Percentiles rank a stretch among this genome's conserved stretches.
These are phyloP conservation scores for Palythoa caribaeorum DNA, from an alignment of 92 coral and sea anemone genomes.

Conservation along the genomic window DNA sequence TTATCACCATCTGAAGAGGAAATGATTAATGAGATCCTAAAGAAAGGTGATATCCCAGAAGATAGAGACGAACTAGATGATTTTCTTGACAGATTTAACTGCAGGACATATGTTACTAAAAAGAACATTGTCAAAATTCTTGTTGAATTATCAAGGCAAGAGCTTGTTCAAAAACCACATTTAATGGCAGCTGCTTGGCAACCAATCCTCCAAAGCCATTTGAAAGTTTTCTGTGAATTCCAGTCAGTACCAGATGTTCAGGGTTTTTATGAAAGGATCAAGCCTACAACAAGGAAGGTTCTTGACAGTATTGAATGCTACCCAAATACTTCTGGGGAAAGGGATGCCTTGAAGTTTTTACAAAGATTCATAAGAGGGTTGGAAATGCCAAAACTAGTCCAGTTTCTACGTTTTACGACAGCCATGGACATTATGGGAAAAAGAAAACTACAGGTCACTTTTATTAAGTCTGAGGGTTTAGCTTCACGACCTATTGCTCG, in stretches of 20 bases:
- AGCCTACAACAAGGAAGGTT: slow-evolving; percentile 59
- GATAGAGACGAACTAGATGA: slow-evolving; percentile 5
- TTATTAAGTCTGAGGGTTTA: slow-evolving; percentile 44
- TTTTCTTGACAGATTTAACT: slow-evolving; percentile 10
- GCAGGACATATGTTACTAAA: slow-evolving; percentile 4
- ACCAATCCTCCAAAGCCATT: slow-evolving; percentile 25
- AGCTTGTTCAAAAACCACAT: slow-evolving; percentile 55
- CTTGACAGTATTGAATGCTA: slow-evolving; percentile 19
- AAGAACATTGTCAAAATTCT: slow-evolving; percentile 23
- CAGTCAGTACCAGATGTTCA: slow-evolving; percentile 26
- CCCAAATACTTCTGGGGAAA: slow-evolving; percentile 26
- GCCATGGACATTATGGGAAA: slow-evolving; percentile 46
- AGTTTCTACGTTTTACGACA: slow-evolving; percentile 51
- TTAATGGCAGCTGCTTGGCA: slow-evolving; percentile 58
- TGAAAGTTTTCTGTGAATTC: slow-evolving; percentile 23
- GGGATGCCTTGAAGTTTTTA: slow-evolving; percentile 46
- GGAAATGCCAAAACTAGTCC: slow-evolving; percentile 37
- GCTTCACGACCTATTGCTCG: slow-evolving; percentile 51
- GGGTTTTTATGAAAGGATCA: slow-evolving; percentile 33
- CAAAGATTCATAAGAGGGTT: slow-evolving; percentile 47
- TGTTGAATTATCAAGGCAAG: slow-evolving; percentile 51
- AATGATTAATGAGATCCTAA: slow-evolving; percentile 24
- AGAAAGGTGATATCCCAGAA: slow-evolving; percentile 26
- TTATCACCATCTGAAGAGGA: slow-evolving; percentile 48
- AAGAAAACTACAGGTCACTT: slow-evolving; percentile 49